A percentile compares a stretch with the other conserved stretches of the same genome.
Conservation (phyloP, 23 tunicate genomes). For the Aplidium turbinatum region DNA sequence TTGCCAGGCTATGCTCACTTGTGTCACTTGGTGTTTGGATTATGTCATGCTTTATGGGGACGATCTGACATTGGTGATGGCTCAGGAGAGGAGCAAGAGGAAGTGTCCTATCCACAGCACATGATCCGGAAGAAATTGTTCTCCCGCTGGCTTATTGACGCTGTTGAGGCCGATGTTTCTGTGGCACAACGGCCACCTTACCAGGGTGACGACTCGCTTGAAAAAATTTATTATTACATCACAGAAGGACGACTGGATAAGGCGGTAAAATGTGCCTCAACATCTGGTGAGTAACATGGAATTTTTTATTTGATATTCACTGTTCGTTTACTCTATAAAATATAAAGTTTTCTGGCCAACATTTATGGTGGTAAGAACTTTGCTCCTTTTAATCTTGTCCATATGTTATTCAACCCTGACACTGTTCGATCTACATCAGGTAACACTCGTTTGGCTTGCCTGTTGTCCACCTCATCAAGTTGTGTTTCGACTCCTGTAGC, state of each 20-base stretch:
- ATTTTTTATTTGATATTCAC: background rate
- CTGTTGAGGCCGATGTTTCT: slow-evolving; percentile 47
- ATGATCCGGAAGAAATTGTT: slow-evolving; percentile 47
- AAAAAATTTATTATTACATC: slow-evolving; percentile 16
- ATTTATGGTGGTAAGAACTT: background rate
- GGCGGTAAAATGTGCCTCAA: slow-evolving; percentile 51
- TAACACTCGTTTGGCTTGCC: slow-evolving; percentile 14
- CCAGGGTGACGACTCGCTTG: background rate
- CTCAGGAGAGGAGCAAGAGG: background rate
- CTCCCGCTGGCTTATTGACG: slow-evolving; percentile 49
- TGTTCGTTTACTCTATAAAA: background rate
- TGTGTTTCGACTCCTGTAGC: background rate
- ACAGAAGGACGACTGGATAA: slow-evolving; percentile 48
- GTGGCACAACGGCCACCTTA: slow-evolving; percentile 14
- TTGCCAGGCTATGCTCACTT: slow-evolving; percentile 43
- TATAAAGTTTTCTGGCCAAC: background rate
- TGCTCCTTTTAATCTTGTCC: background rate
- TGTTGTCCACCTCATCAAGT: slow-evolving; percentile 17
- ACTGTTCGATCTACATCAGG: slow-evolving; percentile 23
- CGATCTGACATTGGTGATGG: slow-evolving; percentile 6
- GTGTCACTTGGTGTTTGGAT: slow-evolving; percentile 53
- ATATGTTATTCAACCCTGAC: background rate
- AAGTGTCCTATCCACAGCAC: slow-evolving; percentile 27
- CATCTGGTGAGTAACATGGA: slow-evolving; percentile 19
- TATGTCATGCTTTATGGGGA: slow-evolving; percentile 83